These are phyloP conservation scores for Folsomia candida DNA, from an alignment of 2,888 invertebrate genomes.

Conservation along the genomic window DNA sequence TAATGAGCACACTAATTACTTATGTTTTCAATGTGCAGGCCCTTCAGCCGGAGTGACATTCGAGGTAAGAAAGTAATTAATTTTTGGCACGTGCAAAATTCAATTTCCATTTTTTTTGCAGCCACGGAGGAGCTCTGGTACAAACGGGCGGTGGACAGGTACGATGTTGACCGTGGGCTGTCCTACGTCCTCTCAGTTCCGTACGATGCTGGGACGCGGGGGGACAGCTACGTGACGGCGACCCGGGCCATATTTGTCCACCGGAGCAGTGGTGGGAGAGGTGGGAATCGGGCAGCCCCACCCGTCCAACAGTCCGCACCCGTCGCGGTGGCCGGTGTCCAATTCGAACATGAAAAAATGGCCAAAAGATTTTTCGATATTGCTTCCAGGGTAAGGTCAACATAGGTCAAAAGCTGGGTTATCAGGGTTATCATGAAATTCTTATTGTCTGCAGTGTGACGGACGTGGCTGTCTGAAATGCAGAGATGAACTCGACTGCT, in stretches of 20 bases:
- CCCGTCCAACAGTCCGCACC: conserved; percentile 60
- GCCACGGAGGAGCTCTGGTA: conserved; percentile 84
- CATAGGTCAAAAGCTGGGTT: too few species aligned
- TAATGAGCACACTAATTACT: neutral
- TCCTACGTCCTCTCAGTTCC: conserved; percentile 88
- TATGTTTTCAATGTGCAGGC: conserved; percentile 59
- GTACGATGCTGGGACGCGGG: conserved; percentile 65
- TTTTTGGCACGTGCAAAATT: neutral
- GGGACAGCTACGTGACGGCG: conserved; percentile 74
- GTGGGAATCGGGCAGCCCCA: neutral
- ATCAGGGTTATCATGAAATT: too few species aligned
- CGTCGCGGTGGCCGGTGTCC: conserved; percentile 87
- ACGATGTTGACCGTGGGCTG: conserved; percentile 78
- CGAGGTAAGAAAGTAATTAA: conserved; percentile 79
- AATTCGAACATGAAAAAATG: conserved; percentile 79
- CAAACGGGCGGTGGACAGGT: conserved; percentile 84
- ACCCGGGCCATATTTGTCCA: conserved; percentile 87
- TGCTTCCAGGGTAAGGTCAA: conserved; percentile 62
- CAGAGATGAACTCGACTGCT: conserved; percentile 83
- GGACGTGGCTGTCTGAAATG: conserved; percentile 62
- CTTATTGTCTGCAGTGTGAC: conserved; percentile 47
- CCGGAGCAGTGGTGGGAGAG: conserved; percentile 57
- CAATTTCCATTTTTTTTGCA: conserved; percentile 62
- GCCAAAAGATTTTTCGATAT: conserved; percentile 82
- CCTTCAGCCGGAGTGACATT: conserved; percentile 73